These are phyloP conservation scores for Subanguina moxae DNA, from an alignment of 1,140 invertebrate species.

Conservation along the genomic window DNA sequence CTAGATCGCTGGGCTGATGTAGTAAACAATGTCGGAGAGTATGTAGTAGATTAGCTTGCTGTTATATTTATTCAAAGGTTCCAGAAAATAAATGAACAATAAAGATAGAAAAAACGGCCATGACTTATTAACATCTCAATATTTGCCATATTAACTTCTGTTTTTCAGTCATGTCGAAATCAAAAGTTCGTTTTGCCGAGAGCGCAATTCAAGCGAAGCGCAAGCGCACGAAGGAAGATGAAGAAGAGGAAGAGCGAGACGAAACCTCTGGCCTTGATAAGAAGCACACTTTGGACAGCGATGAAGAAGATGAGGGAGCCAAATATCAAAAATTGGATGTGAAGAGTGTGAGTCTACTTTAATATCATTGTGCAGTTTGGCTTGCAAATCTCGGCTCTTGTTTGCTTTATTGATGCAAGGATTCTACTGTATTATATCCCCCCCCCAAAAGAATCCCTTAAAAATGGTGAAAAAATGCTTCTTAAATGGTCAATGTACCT, in stretches of 20 bases:
- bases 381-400: neutral
- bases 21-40: no score
- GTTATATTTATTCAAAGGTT: no score
- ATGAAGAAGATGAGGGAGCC: conserved; percentile 42
- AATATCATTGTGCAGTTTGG: conserved; percentile 25
- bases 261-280: conserved; percentile 23
- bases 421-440: neutral
- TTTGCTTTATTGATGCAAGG: neutral
- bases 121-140: no score
- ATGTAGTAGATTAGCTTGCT: no score
- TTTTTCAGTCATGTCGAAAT: neutral
- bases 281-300: conserved; percentile 45
- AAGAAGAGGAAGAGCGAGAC: conserved; percentile 11
- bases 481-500: no score
- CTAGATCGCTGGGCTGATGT: no score
- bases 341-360: conserved; percentile 26
- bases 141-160: no score
- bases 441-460: no score
- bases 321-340: conserved; percentile 34
- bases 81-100: no score
- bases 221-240: neutral
- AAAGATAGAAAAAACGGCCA: no score
- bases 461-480: no score
- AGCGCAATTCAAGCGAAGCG: neutral
- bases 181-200: conserved; percentile 23